A percentile compares a stretch with the other conserved stretches of the same genome.
phyloP scores from a whole-genome alignment of 2,113 vertebrate species.

The Pterocles burchelli region DNA sequence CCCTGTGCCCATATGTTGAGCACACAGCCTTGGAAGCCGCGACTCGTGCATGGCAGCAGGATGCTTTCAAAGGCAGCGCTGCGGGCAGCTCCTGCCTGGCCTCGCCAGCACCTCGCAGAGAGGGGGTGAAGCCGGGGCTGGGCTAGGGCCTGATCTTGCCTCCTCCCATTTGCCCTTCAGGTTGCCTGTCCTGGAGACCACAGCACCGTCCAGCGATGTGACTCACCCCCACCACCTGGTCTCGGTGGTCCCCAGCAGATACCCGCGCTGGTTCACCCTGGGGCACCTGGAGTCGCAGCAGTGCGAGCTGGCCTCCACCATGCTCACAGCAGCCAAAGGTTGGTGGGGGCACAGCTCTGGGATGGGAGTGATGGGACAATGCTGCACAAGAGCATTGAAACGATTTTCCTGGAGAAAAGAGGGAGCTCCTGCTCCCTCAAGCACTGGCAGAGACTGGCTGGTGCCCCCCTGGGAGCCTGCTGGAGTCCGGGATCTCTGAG shows the following conservation, averaged over 20 bases:
- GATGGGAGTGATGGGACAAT: fast-evolving
- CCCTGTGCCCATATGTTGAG: constrained; percentile 44
- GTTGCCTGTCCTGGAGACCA: constrained; percentile 94
- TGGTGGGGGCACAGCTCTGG: neutral
- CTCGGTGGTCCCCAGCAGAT: constrained; percentile 93
- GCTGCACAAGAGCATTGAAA: neutral
- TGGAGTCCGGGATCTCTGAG: neutral
- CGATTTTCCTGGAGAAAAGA: neutral
- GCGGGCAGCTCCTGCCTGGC: neutral
- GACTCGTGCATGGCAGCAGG: neutral
- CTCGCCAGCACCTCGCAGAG: neutral
- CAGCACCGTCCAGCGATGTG: constrained; percentile 84
- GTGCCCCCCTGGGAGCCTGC: neutral
- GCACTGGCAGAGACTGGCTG: neutral
- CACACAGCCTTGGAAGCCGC: neutral
- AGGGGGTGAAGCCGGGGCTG: neutral
- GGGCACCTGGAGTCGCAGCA: constrained; percentile 98
- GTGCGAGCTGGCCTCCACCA: constrained; percentile 97
- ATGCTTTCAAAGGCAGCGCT: neutral
- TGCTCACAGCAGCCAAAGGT: constrained; percentile 97
- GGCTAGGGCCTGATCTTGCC: neutral
- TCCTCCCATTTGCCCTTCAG: constrained; percentile 70
- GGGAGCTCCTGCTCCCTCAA: neutral
- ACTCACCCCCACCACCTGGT: constrained; percentile 94
- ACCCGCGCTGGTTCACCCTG: constrained; percentile 97